Base-by-base conservation (phyloP, 2,797 vertebrate species). In the Lerista edwardsae region DNA sequence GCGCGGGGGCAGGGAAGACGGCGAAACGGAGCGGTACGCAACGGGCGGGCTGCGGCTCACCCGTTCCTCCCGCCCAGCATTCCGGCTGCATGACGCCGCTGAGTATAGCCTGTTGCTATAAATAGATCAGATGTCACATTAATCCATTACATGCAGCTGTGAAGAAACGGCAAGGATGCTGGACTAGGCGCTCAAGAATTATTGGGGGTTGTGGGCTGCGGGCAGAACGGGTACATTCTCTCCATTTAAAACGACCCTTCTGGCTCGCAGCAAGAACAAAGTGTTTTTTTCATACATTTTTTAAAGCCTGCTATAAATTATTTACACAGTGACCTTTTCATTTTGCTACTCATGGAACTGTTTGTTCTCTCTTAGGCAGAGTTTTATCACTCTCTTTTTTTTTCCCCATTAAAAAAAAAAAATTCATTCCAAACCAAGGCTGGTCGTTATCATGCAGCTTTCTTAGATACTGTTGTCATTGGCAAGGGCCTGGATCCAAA, bases 301-400 rank as follows among this genome's bases (percentile, higher is more conserved):
- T 80, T 23, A 86, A 86, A 86, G 67, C 57, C 17, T 36, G 31
- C 29, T 36, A 86, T 80, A 86, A 86, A 86, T 85, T 85, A 85
- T 86, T 80, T 75, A 86, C 47, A 69, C 64, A 34, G 79, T 86
- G 84, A 86, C 79, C 79, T 86, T 80, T 85, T 62, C 36, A 36
- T 86, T 86, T 80, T 75, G 84, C 51, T 81, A 62, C 79, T 69
- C 65, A 36, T 62, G 73, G 79, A 81, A 76, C 72, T 47, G 79
- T 69, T 86, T 86, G 84, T 86, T 86, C 72, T 64, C 69, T 51
- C 71, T 57, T 36, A 67, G 47, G 61, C 69, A 80, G 47, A 80
- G 68, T 64, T 84, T 81, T 82, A 62, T 74, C 55, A 55, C 41
- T 2, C 27, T 65, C 39, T 74, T 47, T 36, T 23, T 44, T 80